These are phyloP conservation scores for Dendrolimus punctatus DNA, from an alignment of 1,140 invertebrate genomes.

Conservation along the genomic window DNA sequence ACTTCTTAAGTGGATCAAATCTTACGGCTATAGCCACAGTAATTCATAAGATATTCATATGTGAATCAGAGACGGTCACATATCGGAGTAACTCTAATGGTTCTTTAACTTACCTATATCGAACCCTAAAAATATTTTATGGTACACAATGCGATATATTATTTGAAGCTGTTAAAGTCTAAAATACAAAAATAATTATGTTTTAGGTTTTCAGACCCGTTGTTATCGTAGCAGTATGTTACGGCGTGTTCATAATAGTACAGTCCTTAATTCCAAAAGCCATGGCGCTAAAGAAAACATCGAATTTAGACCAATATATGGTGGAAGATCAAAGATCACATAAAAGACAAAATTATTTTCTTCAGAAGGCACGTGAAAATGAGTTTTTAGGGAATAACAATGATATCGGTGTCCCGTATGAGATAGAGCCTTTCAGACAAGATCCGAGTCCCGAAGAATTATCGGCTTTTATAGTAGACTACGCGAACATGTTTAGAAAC, in stretches of 20 bases:
- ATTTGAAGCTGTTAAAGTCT: not conserved
- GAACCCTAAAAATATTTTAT: too few relatives aligned
- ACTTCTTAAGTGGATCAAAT: too few relatives aligned
- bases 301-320: conserved; percentile 40
- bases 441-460: conserved; percentile 38
- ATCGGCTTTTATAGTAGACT: conserved; percentile 47
- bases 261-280: conserved; percentile 30
- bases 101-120: too few relatives aligned
- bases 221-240: conserved; percentile 24
- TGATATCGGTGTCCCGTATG: conserved; percentile 24
- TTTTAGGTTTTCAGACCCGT: conserved; percentile 34
- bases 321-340: conserved; percentile 45
- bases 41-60: too few relatives aligned
- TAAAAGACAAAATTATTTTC: conserved; percentile 43
- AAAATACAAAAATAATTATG: not conserved
- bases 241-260: conserved; percentile 26
- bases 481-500: conserved; percentile 57
- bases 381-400: conserved; percentile 23
- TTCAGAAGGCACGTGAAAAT: conserved; percentile 31
- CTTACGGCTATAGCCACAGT: too few relatives aligned
- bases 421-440: conserved; percentile 24
- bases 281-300: conserved; percentile 32
- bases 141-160: too few relatives aligned
- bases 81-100: too few relatives aligned
- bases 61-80: too few relatives aligned